Evolutionary conservation across 2,113 vertebrate species (phyloP).

Genomic region (Solea solea): DNA sequence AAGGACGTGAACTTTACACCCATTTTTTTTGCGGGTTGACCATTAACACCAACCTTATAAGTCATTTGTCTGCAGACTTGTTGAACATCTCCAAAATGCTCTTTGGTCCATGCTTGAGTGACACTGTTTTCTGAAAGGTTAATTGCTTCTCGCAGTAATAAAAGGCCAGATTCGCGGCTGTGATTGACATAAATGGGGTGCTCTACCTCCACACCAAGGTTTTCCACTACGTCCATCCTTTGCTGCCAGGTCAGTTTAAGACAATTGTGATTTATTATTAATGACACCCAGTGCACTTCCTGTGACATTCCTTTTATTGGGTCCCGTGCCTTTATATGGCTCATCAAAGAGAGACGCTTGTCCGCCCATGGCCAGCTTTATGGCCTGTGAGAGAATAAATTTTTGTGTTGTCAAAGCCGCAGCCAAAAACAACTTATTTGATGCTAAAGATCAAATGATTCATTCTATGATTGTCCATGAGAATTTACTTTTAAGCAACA

Average conservation of each 20-base stretch:
- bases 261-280: constrained; percentile 84
- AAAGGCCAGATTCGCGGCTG: constrained; percentile 70
- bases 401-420: constrained; percentile 65
- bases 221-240: constrained; percentile 66
- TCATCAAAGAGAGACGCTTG: constrained; percentile 69
- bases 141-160: constrained; percentile 80
- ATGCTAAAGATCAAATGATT: constrained; percentile 75
- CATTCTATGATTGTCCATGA: constrained; percentile 71
- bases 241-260: constrained; percentile 74
- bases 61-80: constrained; percentile 75
- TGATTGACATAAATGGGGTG: constrained; percentile 80
- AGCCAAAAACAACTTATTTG: constrained; percentile 72
- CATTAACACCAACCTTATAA: constrained; percentile 73
- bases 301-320: constrained; percentile 83
- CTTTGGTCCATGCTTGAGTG: constrained; percentile 75
- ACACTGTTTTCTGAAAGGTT: constrained; percentile 80
- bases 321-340: constrained; percentile 79
- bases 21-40: constrained; percentile 58
- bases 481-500: constrained; percentile 77
- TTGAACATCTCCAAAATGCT: constrained; percentile 78
- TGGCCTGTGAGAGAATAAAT: constrained; percentile 70
- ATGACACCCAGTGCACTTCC: constrained; percentile 80
- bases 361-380: constrained; percentile 76
- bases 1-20: constrained; percentile 54
- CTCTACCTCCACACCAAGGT: constrained; percentile 59